These are phyloP conservation scores for Araneus ventricosus DNA, from an alignment of 1,140 invertebrate species.

Conservation along the genomic window DNA sequence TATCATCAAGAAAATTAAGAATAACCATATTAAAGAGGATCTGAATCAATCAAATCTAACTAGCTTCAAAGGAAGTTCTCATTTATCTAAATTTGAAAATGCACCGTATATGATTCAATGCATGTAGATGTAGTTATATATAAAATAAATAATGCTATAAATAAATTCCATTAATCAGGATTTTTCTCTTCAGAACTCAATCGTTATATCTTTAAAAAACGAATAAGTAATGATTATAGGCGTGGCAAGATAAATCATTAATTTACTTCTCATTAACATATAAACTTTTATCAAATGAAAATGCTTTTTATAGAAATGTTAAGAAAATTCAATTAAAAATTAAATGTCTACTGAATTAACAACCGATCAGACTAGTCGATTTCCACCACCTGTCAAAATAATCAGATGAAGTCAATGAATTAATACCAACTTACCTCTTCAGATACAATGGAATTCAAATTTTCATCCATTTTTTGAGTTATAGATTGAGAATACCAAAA, in stretches of 20 bases:
- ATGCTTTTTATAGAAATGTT: neutral
- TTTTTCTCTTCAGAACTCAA: too few species aligned
- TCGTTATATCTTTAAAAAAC: too few species aligned
- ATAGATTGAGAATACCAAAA: neutral
- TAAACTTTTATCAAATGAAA: neutral
- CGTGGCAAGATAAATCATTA: neutral
- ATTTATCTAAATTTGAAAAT: too few species aligned
- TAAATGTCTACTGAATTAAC: neutral
- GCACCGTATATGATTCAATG: too few species aligned
- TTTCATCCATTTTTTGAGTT: constrained; percentile 40
- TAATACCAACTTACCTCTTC: constrained; percentile 25
- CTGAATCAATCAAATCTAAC: too few species aligned
- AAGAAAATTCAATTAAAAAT: neutral
- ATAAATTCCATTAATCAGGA: too few species aligned
- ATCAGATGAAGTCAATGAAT: neutral
- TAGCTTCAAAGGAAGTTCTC: too few species aligned
- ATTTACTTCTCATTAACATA: neutral
- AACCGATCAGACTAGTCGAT: neutral
- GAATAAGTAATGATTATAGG: too few species aligned
- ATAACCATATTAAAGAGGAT: too few species aligned
- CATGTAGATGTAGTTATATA: too few species aligned
- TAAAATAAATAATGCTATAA: too few species aligned
- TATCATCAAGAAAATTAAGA: too few species aligned
- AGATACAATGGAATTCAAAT: constrained; percentile 55
- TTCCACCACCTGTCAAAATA: neutral